These are phyloP conservation scores for Halcyon malimbica DNA, from an alignment of 2,113 vertebrate genomes.

Conservation along the genomic window DNA sequence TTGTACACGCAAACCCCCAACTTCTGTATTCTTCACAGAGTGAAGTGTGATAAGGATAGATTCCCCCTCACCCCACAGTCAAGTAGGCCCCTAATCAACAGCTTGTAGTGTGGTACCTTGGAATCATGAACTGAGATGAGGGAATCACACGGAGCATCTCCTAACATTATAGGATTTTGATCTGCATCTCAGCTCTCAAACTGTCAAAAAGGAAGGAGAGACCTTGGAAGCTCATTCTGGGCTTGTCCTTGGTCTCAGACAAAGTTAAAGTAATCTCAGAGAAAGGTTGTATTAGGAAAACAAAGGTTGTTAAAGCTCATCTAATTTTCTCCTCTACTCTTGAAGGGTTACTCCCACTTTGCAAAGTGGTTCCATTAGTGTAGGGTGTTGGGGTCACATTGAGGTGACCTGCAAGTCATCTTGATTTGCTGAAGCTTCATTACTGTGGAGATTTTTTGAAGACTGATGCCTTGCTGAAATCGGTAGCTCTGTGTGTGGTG, in stretches of 20 bases:
- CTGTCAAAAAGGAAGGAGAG: not conserved
- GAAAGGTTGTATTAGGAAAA: not conserved
- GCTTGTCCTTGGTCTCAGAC: not conserved
- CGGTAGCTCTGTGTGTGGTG: not conserved
- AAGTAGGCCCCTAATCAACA: not conserved
- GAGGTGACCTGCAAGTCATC: not conserved
- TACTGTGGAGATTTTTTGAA: not conserved
- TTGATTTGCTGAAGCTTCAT: not conserved
- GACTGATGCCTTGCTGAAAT: not conserved
- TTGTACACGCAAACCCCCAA: not conserved
- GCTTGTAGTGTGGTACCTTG: not conserved
- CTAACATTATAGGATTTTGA: not conserved
- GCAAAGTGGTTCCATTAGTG: not conserved
- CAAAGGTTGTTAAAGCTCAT: not conserved
- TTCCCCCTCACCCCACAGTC: fast-evolving
- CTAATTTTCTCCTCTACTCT: not conserved
- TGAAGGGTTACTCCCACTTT: not conserved
- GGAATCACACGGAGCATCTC: not conserved
- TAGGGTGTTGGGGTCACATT: not conserved
- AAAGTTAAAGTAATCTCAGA: constrained; percentile 28
- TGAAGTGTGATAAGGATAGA: not conserved
- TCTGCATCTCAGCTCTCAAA: not conserved
- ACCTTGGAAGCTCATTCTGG: not conserved
- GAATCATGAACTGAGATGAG: not conserved
- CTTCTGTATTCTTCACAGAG: not conserved